These are phyloP conservation scores for Tetrao urogallus DNA, from an alignment of 2,113 vertebrate species.

Conservation along the genomic window DNA sequence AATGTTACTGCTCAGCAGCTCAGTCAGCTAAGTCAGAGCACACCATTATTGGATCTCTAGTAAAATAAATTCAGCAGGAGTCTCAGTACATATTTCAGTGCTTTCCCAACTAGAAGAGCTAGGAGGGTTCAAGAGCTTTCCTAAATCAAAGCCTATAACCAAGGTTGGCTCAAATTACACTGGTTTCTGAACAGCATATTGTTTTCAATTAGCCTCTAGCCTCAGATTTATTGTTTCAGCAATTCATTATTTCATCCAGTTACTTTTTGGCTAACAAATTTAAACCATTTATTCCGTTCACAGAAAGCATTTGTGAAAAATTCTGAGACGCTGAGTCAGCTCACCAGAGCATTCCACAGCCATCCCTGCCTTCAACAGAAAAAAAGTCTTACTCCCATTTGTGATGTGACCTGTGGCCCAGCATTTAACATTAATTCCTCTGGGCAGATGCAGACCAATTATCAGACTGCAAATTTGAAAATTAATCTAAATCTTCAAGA, in stretches of 20 bases:
- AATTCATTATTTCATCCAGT: neutral
- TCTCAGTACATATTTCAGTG: neutral
- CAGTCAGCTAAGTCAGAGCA: neutral
- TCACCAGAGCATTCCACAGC: neutral
- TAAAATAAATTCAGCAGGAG: neutral
- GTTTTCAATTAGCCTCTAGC: neutral
- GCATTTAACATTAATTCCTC: neutral
- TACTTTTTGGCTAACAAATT: neutral
- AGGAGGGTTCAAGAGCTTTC: constrained; percentile 11
- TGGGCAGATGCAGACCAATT: neutral
- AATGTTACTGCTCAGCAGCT: neutral
- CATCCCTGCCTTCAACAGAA: too few relatives aligned
- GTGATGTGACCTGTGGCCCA: neutral
- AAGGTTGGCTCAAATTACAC: neutral
- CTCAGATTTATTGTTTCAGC: neutral
- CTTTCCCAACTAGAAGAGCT: neutral
- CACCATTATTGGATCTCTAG: neutral
- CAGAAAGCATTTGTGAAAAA: neutral
- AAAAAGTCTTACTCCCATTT: neutral
- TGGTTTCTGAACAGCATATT: neutral
- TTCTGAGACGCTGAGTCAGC: neutral
- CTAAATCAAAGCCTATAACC: neutral
- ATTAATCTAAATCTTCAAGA: neutral
- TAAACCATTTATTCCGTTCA: neutral
- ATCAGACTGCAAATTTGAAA: neutral